Evolutionary conservation across 1,140 invertebrate species (phyloP), one percentile per base, ranked within the genome.

Genomic region (Diprion similis): DNA sequence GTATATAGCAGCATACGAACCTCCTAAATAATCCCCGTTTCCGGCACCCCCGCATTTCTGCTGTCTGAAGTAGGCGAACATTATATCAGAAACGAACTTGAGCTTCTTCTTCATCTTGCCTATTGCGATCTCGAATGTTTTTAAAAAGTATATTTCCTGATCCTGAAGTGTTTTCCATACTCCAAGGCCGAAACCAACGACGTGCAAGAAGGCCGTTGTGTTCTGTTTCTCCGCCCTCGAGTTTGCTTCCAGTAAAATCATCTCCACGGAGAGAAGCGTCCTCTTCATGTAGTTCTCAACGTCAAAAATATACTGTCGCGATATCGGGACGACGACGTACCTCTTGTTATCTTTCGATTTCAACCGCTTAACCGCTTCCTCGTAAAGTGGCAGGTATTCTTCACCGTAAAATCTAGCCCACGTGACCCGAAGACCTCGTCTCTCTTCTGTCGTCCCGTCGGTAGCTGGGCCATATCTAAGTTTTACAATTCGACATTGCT

Each of bases 261-360:
- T 88, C 51, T 89, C 88, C 10, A 88, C 86, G 0, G 87, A 81
- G 15, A 89, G 76, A 8, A 86, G 73, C 0, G 82, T 83, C 47
- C 88, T 78, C 70, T 86, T 89, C 83, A 87, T 86, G 70, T 88
- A 89, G 70, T 87, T 86, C 24, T 84, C 81, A 65, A 88, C 83
- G 71, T 89, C 83, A 70, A 88, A 88, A 51, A 86, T 73, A 0
- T 75, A 80, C 18, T 85, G 82, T 51, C 74, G 81, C 0, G 75
- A 76, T 8, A 84, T 46, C 0, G 78, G 73, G 11, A 59, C 51
- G 11, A 59, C 51, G 0, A 85, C 70, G 68, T 86, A 87, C 74
- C 83, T 76, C 18, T 71, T 79, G 59, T 84, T 84, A 0, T 86
- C 83, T 69, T 82, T 84, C 17, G 80, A 80, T 59, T 85, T 82